These are phyloP conservation scores for Hydrozoanthus tunicans DNA, from an alignment of 64 coral and sea anemone species.

Conservation along the genomic window DNA sequence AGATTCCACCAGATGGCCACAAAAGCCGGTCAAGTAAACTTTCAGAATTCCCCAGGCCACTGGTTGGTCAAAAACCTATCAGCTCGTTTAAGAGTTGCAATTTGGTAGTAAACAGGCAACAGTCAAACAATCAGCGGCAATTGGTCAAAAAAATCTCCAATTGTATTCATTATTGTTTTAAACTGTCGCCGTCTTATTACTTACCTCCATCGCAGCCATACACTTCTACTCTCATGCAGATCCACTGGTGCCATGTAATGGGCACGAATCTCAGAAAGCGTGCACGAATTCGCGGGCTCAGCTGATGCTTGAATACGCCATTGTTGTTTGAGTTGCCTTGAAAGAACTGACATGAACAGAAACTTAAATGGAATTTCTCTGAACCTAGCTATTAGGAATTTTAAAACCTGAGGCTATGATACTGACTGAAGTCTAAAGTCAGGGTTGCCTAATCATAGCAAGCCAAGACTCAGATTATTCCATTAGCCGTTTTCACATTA, in stretches of 20 bases:
- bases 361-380: background rate
- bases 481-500: no score
- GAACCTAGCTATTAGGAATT: no score
- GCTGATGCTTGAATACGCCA: slow-evolving; percentile 52
- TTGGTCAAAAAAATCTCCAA: no score
- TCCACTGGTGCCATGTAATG: slow-evolving; percentile 69
- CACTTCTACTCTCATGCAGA: slow-evolving; percentile 83
- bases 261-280: slow-evolving; percentile 81
- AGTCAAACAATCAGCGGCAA: no score
- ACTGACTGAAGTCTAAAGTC: background rate
- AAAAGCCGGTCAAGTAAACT: no score
- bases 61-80: no score
- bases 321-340: slow-evolving; percentile 54
- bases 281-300: slow-evolving; percentile 84
- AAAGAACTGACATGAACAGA: slow-evolving; percentile 55
- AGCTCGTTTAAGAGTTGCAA: no score
- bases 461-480: no score
- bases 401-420: background rate
- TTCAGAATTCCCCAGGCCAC: no score
- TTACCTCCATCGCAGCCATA: slow-evolving; percentile 85
- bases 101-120: no score
- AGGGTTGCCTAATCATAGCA: background rate
- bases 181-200: background rate
- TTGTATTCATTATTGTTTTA: no score
- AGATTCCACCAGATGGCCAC: no score